Conservation (phyloP, 2,113 vertebrate genomes). For the Amazona guildingii region DNA sequence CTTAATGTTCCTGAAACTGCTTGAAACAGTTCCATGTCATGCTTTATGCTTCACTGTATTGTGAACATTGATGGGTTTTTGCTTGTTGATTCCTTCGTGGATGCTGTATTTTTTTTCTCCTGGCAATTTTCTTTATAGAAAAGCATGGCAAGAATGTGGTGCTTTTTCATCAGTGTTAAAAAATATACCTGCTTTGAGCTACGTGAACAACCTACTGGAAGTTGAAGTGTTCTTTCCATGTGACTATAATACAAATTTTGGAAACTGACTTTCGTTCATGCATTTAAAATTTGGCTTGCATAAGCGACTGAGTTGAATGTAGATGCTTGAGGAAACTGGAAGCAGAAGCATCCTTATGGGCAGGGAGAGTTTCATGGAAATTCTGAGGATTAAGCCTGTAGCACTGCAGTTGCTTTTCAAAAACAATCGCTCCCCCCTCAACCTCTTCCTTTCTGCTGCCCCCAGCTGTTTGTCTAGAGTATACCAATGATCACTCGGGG, state of each 20-base stretch:
- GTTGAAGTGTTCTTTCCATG: not conserved
- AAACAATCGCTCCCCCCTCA: not conserved
- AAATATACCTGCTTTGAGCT: not conserved
- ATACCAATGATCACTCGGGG: not conserved
- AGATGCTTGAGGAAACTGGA: not conserved
- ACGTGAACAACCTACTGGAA: not conserved
- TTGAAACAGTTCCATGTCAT: not conserved
- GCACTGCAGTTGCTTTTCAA: not conserved
- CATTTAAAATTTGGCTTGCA: not conserved
- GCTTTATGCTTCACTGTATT: not conserved
- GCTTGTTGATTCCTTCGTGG: not conserved
- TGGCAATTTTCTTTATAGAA: not conserved
- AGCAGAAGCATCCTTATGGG: not conserved
- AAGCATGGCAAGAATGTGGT: not conserved
- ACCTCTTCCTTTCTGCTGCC: not conserved
- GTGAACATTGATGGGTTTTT: not conserved
- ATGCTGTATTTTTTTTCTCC: not conserved
- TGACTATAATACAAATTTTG: not conserved
- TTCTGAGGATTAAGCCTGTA: not conserved
- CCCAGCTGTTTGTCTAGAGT: not conserved
- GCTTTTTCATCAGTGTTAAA: not conserved
- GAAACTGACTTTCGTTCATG: not conserved
- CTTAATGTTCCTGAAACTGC: not conserved
- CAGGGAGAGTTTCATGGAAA: not conserved
- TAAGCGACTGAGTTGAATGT: not conserved